Evolutionary conservation across 2,888 invertebrate genomes (phyloP), one percentile per base, ranked within the genome.

Genomic region (Volucella inanis): DNA sequence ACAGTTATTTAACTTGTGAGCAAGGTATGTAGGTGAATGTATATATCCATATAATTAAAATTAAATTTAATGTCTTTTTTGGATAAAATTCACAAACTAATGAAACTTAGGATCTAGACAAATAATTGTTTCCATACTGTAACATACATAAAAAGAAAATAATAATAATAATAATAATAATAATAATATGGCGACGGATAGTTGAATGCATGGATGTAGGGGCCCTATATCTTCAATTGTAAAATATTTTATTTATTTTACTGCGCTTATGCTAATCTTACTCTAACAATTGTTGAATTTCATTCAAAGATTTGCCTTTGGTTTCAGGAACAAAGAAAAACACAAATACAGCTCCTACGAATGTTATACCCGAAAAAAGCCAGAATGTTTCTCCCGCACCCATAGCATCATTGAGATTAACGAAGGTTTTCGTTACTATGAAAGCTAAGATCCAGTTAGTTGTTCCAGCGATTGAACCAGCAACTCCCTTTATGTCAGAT

Each of bases 391-490:
- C 93, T 47, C 95, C 94, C 0, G 92, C 89, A 0, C 95, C 95
- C 31, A 96, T 92, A 0, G 93, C 90, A 0, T 83, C 70, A 55
- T 93, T 94, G 67, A 96, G 88, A 38, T 94, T 93, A 47, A 92
- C 91, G 88, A 95, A 97, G 38, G 95, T 95, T 89, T 95, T 95
- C 0, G 97, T 97, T 0, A 97, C 95, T 0, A 96, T 89, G 90
- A 97, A 97, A 54, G 96, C 96, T 88, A 96, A 93, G 14, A 96
- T 91, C 97, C 97, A 97, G 90, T 97, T 97, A 65, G 96, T 94
- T 0, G 97, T 94, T 22, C 96, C 96, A 1, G 96, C 96, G 31
- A 96, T 94, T 0, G 97, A 96, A 18, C 95, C 94, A 31, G 96
- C 96, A 67, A 95, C 93, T 3, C 95, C 95, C 90, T 96, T 96